A percentile compares a stretch with the other conserved stretches of the same genome.
Conservation (phyloP, 2,113 vertebrate species). For the Porphyrio hochstetteri region DNA sequence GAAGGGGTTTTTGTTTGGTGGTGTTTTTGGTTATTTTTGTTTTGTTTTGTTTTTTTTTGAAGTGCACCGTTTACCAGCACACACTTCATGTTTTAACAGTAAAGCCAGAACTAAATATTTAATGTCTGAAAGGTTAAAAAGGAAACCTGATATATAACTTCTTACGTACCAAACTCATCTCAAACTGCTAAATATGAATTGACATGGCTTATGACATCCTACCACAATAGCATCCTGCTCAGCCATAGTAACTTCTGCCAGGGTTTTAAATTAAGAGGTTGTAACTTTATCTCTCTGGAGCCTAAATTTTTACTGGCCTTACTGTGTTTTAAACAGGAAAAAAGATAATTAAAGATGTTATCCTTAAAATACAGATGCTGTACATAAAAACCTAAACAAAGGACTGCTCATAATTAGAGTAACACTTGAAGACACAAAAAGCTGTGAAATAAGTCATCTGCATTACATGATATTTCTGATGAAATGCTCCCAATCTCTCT, state of each 20-base stretch:
- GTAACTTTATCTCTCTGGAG: background rate
- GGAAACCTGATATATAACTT: background rate
- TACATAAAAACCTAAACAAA: background rate
- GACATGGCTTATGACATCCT: background rate
- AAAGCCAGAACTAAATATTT: conserved; percentile 9
- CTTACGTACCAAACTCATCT: background rate
- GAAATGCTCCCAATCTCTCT: background rate
- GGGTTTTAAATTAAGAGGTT: background rate
- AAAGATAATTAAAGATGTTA: background rate
- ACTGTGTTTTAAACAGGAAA: background rate
- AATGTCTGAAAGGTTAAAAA: conserved; percentile 8
- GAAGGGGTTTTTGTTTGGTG: background rate
- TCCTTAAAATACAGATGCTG: background rate
- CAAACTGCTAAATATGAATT: conserved; percentile 24
- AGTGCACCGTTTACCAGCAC: background rate
- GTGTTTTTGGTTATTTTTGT: background rate
- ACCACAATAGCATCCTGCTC: background rate
- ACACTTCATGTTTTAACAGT: background rate
- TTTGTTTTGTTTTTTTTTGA: background rate
- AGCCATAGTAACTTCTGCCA: background rate
- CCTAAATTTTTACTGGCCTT: background rate
- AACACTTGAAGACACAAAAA: background rate
- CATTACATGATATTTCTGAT: background rate
- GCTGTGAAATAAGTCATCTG: background rate
- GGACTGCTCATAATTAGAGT: background rate